Evolutionary conservation across 2,113 vertebrate genomes (phyloP), one percentile per base, ranked within the genome.

Genomic region (Scolopax mira): DNA sequence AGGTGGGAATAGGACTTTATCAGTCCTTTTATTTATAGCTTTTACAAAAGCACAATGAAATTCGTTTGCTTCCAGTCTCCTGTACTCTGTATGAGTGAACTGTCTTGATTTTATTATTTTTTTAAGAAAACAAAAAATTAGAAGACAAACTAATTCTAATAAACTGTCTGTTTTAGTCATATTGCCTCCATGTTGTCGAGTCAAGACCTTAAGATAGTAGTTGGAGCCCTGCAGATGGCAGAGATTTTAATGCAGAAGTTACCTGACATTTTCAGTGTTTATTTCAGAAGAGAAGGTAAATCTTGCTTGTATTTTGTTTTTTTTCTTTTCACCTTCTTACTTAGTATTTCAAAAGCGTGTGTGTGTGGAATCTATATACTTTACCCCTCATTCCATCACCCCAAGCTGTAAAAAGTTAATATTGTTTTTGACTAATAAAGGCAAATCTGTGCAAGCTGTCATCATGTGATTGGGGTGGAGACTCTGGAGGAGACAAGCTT

Each of bases 181-280:
- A 99, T 99, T 98, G 99, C 99, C 96, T 99, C 99, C 94, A 99
- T 99, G 99, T 98, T 99, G 70, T 99, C 99, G 54, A 99, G 99
- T 97, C 99, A 99, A 98, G 99, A 99, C 97, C 98, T 99, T 98
- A 99, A 99, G 98, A 99, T 99, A 98, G 99, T 99, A 94, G 99
- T 99, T 71, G 99, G 99, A 97, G 99, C 99, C 82, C 98, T 99
- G 96, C 99, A 99, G 95, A 99, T 99, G 99, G 99, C 99, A 89
- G 99, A 99, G 96, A 99, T 99, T 80, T 99, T 99, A 97, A 99
- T 99, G 99, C 99, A 99, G 97, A 99, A 99, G 94, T 98, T 99
- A 90, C 99, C 99, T 80, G 99, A 99, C 97, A 99, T 99, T 94
- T 99, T 99, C 98, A 99, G 99, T 97, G 99, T 99, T 97, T 99